phyloP scores from a whole-genome alignment of 2,797 vertebrate genomes.

The Anisognathus igniventris region DNA sequence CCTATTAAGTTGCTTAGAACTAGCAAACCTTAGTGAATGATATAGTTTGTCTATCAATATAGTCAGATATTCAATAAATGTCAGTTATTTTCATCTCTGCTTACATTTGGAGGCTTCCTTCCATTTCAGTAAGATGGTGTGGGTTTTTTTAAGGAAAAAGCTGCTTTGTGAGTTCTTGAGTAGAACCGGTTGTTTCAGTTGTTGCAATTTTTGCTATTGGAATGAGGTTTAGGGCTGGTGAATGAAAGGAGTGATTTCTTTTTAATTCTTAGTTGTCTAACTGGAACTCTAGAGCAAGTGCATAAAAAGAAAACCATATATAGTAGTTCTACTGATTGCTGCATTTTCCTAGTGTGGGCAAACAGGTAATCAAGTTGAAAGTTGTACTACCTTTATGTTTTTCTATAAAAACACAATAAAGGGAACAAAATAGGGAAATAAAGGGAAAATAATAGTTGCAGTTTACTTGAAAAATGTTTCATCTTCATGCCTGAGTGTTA shows the following conservation, averaged over 20 bases:
- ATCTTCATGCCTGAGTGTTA: not conserved
- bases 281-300: not conserved
- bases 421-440: not conserved
- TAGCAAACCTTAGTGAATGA: not conserved
- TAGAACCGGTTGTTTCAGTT: constrained; percentile 11
- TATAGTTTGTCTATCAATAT: not conserved
- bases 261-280: not conserved
- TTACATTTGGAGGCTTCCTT: not conserved
- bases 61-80: not conserved
- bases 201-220: not conserved
- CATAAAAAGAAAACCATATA: not conserved
- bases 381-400: not conserved
- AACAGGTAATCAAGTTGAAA: not conserved
- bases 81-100: not conserved
- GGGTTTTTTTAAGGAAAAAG: not conserved
- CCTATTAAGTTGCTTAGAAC: not conserved
- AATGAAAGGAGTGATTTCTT: not conserved
- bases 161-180: not conserved
- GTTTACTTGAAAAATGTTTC: not conserved
- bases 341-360: not conserved
- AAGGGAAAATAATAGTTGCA: not conserved
- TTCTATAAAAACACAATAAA: not conserved
- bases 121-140: not conserved
- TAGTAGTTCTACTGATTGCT: not conserved
- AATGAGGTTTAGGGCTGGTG: not conserved